Base-by-base conservation (phyloP, 64 coral and sea anemone species). In the Dendronephthya gigantea region DNA sequence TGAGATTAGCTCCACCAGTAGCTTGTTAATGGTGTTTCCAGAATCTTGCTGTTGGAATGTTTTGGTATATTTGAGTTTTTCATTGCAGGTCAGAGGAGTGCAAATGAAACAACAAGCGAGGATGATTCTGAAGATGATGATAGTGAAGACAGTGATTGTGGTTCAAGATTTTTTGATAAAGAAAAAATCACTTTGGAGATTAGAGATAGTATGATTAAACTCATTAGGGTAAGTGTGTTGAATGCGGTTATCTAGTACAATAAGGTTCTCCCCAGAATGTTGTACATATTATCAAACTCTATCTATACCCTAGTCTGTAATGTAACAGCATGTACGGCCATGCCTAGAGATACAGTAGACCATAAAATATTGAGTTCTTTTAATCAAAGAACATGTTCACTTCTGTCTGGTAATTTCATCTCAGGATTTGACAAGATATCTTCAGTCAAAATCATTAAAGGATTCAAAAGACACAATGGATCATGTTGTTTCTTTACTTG, bases 381-480 rank as follows among this genome's bases (percentile, higher is more conserved):
- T n/a, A n/a, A n/a, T n/a, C n/a, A n/a, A n/a, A n/a, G n/a, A n/a
- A n/a, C n/a, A n/a, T n/a, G n/a, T n/a, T n/a, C n/a, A n/a, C n/a
- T n/a, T n/a, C n/a, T n/a, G n/a, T n/a, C n/a, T n/a, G n/a, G 17
- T 35, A 34, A 29, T 79, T 79, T 79, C 8, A 36, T 79, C 37
- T 6, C 72, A 79, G 72, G 72, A 79, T 79, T 12, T 79, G 72
- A 79, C 72, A 79, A 79, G 36, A 39, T 79, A 79, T 39, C 36
- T 79, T 11, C 32, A 79, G 72, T 79, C 32, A 8, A 79, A 79
- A 34, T 79, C 72, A 79, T 12, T 79, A 12, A 79, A 79, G 22
- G 72, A 79, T 35, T 79, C 72, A 0, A 39, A 79, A 28, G 72
- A 79, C 3, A 79, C 72, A 29, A 15, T 79, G 10, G 72, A 79